Conservation (phyloP, 1,140 invertebrate species). For the Drosophila pseudoobscura region DNA sequence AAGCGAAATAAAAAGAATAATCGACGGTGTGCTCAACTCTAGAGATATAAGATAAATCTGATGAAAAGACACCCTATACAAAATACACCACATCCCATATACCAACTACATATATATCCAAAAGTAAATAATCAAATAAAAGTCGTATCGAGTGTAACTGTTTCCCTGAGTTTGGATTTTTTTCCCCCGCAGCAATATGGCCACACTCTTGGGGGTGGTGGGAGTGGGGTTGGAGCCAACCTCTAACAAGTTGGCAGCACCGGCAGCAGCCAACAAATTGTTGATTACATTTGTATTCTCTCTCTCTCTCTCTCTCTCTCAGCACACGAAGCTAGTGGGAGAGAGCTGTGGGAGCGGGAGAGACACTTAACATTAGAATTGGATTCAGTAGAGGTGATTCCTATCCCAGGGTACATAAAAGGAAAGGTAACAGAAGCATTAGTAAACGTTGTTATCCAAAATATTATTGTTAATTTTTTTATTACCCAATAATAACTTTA, state of each 20-base stretch:
- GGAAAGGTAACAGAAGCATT: too few relatives aligned
- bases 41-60: conserved; percentile 34
- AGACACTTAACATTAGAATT: too few relatives aligned
- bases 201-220: conserved; percentile 13
- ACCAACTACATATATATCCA: not conserved
- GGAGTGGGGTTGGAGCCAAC: not conserved
- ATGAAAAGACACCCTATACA: conserved; percentile 18
- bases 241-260: conserved; percentile 31
- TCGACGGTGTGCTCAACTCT: conserved; percentile 58
- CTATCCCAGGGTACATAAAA: too few relatives aligned
- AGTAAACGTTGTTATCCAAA: too few relatives aligned
- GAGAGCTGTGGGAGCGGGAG: conserved; percentile 5
- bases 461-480: too few relatives aligned
- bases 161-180: not conserved
- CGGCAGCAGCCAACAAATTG: conserved; percentile 51
- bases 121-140: conserved; percentile 30
- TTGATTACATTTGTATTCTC: conserved; percentile 55
- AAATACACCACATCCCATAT: conserved; percentile 39
- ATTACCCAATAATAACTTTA: too few relatives aligned
- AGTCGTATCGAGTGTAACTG: not conserved
- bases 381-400: too few relatives aligned
- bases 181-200: conserved; percentile 1
- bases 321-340: conserved; percentile 6
- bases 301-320: too few relatives aligned
- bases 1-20: conserved; percentile 19